phyloP scores from a whole-genome alignment of 2,888 invertebrate species.

The Panopea generosa region DNA sequence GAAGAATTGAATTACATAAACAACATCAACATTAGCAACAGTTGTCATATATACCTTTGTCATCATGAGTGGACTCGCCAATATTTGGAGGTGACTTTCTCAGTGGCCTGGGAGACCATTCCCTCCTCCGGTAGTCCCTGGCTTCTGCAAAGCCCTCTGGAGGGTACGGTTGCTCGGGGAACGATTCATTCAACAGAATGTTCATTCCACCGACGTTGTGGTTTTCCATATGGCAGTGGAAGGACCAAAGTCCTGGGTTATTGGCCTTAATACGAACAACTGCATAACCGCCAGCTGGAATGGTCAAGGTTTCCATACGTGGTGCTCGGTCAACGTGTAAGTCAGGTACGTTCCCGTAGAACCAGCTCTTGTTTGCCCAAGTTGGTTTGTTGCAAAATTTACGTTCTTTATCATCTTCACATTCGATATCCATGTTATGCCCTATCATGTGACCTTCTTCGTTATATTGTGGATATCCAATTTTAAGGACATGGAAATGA shows the following conservation, averaged over 20 bases:
- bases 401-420: slow-evolving; percentile 59
- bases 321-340: slow-evolving; percentile 72
- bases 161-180: slow-evolving; percentile 53
- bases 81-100: no score
- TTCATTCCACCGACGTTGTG: slow-evolving; percentile 81
- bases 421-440: slow-evolving; percentile 63
- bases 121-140: no score
- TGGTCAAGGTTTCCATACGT: slow-evolving; percentile 81
- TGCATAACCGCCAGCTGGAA: slow-evolving; percentile 83
- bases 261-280: slow-evolving; percentile 78
- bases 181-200: slow-evolving; percentile 77
- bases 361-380: slow-evolving; percentile 76
- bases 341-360: slow-evolving; percentile 70
- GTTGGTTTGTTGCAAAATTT: slow-evolving; percentile 76
- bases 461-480: slow-evolving; percentile 72
- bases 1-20: no score
- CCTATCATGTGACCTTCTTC: slow-evolving; percentile 52
- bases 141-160: slow-evolving; percentile 73
- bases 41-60: no score
- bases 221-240: slow-evolving; percentile 81
- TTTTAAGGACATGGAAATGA: slow-evolving; percentile 79
- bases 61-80: no score
- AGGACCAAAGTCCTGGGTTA: slow-evolving; percentile 82
- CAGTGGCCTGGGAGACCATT: no score
- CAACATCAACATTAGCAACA: no score